phyloP scores from a whole-genome alignment of 2,113 vertebrate genomes.

The Pollimyrus isidori region DNA sequence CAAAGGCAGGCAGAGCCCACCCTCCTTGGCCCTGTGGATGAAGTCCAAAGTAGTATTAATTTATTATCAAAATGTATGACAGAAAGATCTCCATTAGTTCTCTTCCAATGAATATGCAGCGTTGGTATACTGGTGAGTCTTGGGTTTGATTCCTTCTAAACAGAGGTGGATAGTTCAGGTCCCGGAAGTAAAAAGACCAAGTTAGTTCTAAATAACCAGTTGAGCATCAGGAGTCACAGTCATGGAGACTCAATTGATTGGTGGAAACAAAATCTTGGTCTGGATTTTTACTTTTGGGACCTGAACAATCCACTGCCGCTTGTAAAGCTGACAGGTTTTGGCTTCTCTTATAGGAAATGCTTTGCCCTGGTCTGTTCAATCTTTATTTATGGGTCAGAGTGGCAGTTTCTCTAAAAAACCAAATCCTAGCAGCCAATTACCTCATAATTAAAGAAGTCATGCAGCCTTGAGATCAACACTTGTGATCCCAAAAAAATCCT shows the following conservation, averaged over 20 bases:
- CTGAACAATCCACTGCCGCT: neutral
- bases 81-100: neutral
- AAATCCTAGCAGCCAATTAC: neutral
- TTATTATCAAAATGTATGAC: neutral
- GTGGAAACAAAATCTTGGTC: no score
- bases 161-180: neutral
- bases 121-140: neutral
- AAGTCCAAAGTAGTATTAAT: no score
- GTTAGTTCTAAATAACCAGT: neutral
- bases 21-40: neutral
- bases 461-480: neutral
- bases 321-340: neutral
- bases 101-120: neutral
- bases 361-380: neutral
- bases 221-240: neutral
- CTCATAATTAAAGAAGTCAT: neutral
- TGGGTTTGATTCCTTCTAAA: neutral
- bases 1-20: neutral
- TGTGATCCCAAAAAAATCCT: neutral
- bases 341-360: neutral
- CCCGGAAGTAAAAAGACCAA: neutral
- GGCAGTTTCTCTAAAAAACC: neutral
- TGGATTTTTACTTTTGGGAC: neutral
- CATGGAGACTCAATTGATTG: neutral
- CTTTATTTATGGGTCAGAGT: neutral